These are phyloP conservation scores for Philaethria dido DNA, from an alignment of 2,888 invertebrate genomes.

Conservation along the genomic window DNA sequence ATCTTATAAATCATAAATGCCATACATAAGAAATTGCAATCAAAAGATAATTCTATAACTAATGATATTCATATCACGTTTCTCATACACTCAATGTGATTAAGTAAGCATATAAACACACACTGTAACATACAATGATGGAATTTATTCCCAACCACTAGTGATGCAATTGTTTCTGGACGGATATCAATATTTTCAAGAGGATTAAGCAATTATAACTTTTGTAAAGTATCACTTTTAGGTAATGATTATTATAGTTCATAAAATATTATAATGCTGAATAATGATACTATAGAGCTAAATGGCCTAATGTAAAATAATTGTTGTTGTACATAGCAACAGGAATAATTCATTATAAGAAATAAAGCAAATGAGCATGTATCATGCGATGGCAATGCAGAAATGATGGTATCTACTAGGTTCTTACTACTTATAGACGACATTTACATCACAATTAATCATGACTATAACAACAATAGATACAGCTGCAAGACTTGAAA, in stretches of 20 bases:
- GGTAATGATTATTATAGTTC: no score
- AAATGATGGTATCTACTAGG: not conserved
- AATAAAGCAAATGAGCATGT: not conserved
- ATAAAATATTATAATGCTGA: not conserved
- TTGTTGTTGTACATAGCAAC: no score
- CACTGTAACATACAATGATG: not conserved
- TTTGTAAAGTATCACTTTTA: not conserved
- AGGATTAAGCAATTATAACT: not conserved
- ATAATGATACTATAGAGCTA: no score
- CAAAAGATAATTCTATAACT: slow-evolving; percentile 6
- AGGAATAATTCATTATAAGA: not conserved
- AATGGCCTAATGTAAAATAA: no score
- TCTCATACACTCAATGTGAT: no score
- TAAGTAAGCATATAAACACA: not conserved
- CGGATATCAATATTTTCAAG: slow-evolving; percentile 6
- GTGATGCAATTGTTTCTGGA: slow-evolving; percentile 9
- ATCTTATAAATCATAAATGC: slow-evolving; percentile 14
- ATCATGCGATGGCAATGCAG: not conserved
- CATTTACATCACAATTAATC: slow-evolving; percentile 43
- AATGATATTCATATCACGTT: not conserved
- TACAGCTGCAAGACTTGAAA: slow-evolving; percentile 86
- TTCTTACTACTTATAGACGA: slow-evolving; percentile 8
- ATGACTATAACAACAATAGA: slow-evolving; percentile 89
- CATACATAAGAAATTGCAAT: slow-evolving; percentile 21
- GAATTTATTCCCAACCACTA: not conserved